Base-by-base conservation (phyloP, 2,113 vertebrate genomes). In the Plecotus auritus region DNA sequence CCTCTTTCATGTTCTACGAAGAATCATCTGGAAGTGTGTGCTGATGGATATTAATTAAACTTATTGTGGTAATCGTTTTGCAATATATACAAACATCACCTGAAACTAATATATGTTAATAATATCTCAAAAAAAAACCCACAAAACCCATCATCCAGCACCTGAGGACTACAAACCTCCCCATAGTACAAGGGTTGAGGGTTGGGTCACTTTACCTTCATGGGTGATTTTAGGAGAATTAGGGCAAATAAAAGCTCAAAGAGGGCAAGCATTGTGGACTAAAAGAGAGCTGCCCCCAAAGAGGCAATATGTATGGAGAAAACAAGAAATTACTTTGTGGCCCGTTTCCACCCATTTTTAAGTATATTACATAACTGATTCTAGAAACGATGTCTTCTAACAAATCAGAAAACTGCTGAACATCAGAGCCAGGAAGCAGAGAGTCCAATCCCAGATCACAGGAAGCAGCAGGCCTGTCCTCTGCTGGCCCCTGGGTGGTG, bases 391-490 rank as follows among this genome's bases (percentile, higher is more conserved):
- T 26, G 14, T 56, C 5, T 66, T 40, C 32, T 49, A 26, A 80
- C 49, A 54, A 59, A 66, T 72, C 42, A 74, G 77, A 76, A 84
- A 92, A 37, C 17, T 69, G 20, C 32, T 30, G n/a, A 11, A 0
- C 7, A 59, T 13, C 32, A 37, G 35, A 96, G 47, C 84, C 26
- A 11, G 47, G 18, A 26, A 73, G 12, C 35, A 17, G 9, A 22
- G 9, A 37, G 35, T 14, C 7, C 12, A 51, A 66, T 32, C 40
- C 73, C 10, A 2, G 17, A 61, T 28, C 1, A 69, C 30, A 56
- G 51, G 94, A 84, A 94, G 76, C 80, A 80, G 7, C 51, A 49
- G 37, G 86, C 26, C 80, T 93, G 80, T 83, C 93, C 95, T 94
- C 87, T 97, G 32, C 74, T 94, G 96, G 92, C 35, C 67, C 7